A percentile compares a stretch with the other conserved stretches of the same genome.
These are phyloP conservation scores for Amiota mariae DNA, from an alignment of 2,888 invertebrate species.

Conservation along the genomic window DNA sequence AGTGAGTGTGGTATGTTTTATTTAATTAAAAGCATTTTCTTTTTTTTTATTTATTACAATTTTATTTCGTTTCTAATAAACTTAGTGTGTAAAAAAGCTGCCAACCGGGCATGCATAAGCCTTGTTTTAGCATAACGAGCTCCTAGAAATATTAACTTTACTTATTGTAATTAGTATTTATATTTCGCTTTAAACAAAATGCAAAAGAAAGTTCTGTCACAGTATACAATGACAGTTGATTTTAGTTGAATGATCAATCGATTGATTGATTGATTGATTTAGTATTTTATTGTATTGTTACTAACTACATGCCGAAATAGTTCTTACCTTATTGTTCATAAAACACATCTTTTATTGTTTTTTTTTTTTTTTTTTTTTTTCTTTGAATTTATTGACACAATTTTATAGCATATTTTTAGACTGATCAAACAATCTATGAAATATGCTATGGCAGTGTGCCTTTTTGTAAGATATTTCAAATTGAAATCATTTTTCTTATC, in stretches of 20 bases:
- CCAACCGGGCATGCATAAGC: conserved; percentile 28
- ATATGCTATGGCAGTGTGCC: conserved; percentile 7
- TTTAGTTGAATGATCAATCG: background rate
- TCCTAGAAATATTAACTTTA: conserved; percentile 16
- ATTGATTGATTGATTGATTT: too few species aligned
- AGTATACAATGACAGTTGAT: conserved; percentile 41
- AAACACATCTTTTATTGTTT: background rate
- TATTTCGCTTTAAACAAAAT: conserved; percentile 29
- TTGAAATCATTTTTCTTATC: conserved; percentile 48
- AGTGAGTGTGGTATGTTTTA: background rate
- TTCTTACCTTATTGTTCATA: conserved; percentile 11
- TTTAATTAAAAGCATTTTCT: background rate
- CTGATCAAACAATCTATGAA: conserved; percentile 4
- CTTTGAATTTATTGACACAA: background rate
- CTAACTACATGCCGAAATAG: conserved; percentile 19
- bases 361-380: too few species aligned
- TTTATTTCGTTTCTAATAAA: background rate
- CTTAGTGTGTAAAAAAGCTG: background rate
- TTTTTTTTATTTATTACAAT: conserved; percentile 4
- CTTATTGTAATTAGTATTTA: background rate
- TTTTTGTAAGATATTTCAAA: background rate
- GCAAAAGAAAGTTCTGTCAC: conserved; percentile 34
- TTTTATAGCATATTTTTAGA: conserved; percentile 16
- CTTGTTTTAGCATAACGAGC: conserved; percentile 7
- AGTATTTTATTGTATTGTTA: background rate